A percentile compares a stretch with the other conserved stretches of the same genome.
phyloP scores from a whole-genome alignment of 1,140 invertebrate species.

The Musca domestica region DNA sequence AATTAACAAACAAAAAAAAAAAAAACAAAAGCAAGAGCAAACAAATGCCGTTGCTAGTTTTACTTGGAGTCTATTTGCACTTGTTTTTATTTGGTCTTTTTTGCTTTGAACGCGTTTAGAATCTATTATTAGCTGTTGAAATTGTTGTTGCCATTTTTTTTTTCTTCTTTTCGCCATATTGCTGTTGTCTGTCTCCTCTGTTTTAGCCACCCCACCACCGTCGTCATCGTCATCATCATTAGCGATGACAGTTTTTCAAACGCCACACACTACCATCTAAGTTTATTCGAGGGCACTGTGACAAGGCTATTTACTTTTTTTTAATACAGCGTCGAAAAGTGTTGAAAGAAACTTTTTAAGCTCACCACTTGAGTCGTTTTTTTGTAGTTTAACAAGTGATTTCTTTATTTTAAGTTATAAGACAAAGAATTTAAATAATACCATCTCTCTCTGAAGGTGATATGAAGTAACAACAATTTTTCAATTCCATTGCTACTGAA shows the following conservation, averaged over 20 bases:
- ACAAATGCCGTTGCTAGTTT: conserved; percentile 1
- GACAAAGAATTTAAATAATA: no score
- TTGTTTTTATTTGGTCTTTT: background rate
- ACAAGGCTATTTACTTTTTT: background rate
- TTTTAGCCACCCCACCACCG: no score
- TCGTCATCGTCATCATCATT: no score
- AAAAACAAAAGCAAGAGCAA: background rate
- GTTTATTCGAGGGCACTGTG: conserved; percentile 12
- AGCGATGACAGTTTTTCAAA: no score
- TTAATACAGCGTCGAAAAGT: background rate
- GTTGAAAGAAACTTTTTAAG: no score
- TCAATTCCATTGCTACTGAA: no score
- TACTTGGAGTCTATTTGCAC: background rate
- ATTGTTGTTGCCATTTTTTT: background rate
- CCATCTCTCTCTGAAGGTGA: no score
- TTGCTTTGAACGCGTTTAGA: conserved; percentile 1
- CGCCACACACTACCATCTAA: background rate
- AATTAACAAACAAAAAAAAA: no score
- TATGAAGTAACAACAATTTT: no score
- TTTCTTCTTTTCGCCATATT: background rate
- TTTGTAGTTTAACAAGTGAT: no score
- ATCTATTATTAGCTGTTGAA: conserved; percentile 1
- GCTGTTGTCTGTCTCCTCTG: background rate
- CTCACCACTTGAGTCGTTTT: no score
- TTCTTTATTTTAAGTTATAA: no score